Conservation (phyloP, 2,888 invertebrate genomes). For the Aricia artaxerxes region DNA sequence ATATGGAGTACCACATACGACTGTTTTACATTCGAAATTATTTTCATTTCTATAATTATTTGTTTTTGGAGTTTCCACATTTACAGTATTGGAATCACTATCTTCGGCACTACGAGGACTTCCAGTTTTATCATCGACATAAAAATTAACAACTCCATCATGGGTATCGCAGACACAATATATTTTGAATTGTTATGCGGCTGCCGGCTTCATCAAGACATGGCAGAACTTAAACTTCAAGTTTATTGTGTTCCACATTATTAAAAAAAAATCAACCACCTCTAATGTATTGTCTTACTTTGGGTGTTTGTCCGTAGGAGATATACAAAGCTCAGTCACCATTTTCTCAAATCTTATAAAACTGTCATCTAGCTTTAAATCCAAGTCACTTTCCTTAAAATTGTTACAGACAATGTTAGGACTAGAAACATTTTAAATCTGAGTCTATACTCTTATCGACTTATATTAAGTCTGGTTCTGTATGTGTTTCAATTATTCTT, state of each 20-base stretch:
- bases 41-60: neutral
- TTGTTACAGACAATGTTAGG: slow-evolving; percentile 29
- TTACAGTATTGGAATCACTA: neutral
- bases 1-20: neutral
- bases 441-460: slow-evolving; percentile 31
- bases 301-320: slow-evolving; percentile 43
- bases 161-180: too few relatives aligned
- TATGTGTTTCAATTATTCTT: slow-evolving; percentile 60
- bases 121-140: neutral
- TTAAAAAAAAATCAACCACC: slow-evolving; percentile 57
- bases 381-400: slow-evolving; percentile 40
- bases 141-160: neutral
- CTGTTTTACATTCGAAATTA: neutral
- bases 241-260: slow-evolving; percentile 47
- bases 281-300: slow-evolving; percentile 59
- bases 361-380: slow-evolving; percentile 51
- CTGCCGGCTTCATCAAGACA: slow-evolving; percentile 18
- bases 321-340: slow-evolving; percentile 50
- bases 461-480: slow-evolving; percentile 56
- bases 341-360: slow-evolving; percentile 59
- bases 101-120: neutral
- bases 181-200: too few relatives aligned
- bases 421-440: slow-evolving; percentile 32
- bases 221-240: slow-evolving; percentile 30
- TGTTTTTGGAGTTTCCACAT: neutral